These are phyloP conservation scores for Spatula versicolor DNA, from an alignment of 2,797 vertebrate species.

Conservation along the genomic window DNA sequence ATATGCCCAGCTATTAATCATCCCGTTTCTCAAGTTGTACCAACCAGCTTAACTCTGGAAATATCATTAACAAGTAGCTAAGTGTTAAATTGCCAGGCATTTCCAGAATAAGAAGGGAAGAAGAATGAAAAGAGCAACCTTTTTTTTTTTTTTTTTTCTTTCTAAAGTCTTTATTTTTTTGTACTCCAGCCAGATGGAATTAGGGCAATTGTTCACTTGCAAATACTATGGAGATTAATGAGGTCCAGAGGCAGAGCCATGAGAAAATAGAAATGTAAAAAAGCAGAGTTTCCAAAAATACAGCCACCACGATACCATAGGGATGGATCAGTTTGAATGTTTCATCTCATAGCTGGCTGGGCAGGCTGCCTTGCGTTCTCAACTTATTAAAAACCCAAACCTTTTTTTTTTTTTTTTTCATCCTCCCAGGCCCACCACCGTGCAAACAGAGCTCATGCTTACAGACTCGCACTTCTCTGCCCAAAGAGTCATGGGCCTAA, in stretches of 20 bases:
- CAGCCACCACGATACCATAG: slow-evolving; percentile 66
- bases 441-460: background rate
- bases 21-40: slow-evolving; percentile 75
- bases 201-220: slow-evolving; percentile 81
- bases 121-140: slow-evolving; percentile 55
- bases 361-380: slow-evolving; percentile 49
- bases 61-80: slow-evolving; percentile 78
- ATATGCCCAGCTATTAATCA: slow-evolving; percentile 68
- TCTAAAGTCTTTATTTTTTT: background rate
- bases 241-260: slow-evolving; percentile 74
- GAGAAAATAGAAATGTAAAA: slow-evolving; percentile 78
- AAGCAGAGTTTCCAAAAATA: slow-evolving; percentile 80
- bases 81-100: slow-evolving; percentile 77
- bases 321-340: slow-evolving; percentile 72
- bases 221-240: slow-evolving; percentile 80
- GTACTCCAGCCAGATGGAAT: slow-evolving; percentile 75
- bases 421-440: slow-evolving; percentile 18
- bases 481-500: background rate
- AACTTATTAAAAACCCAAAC: slow-evolving; percentile 56
- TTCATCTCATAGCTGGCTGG: slow-evolving; percentile 49
- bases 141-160: slow-evolving; percentile 21
- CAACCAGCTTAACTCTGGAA: slow-evolving; percentile 75
- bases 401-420: slow-evolving; percentile 42
- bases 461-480: background rate
- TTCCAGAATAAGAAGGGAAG: slow-evolving; percentile 73